Evolutionary conservation across 1,140 invertebrate genomes (phyloP), one percentile per base, ranked within the genome.

Genomic region (Ladona fulva): DNA sequence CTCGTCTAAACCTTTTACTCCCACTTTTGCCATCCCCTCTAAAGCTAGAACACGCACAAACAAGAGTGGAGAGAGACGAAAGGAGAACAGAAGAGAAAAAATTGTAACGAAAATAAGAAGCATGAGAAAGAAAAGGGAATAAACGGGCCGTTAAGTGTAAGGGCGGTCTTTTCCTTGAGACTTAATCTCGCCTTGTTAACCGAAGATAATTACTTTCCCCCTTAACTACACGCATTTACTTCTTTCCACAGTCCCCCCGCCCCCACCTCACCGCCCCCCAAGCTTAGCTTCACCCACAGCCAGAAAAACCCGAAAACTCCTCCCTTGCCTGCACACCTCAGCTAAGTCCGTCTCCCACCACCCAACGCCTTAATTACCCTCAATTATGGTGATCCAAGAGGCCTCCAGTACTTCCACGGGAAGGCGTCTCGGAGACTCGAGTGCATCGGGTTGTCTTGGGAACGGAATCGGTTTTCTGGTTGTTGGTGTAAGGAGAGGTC

Each of bases 151-250:
- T 66, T 66, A 12, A 3, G 12, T 3, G 52, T 66, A 66, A 66
- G 52, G n/a, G 3, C 3, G 52, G 3, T 12, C 12, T 66, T 66
- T 66, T 66, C n/a, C 52, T 66, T 12, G 52, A 12, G 52, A 66
- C 52, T 66, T 66, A 66, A 66, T 66, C 52, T 66, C 52, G 52
- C 52, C 52, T 66, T 66, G 52, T 66, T 66, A 66, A 66, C 52
- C n/a, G n/a, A 66, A 12, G 52, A 66, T 66, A 66, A 66, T 66
- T 66, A 66, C 52, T 66, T 66, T 19, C 52, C 29, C 52, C 52
- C 52, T 66, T 66, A 66, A 66, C 52, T 19, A 12, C 52, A 66
- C 52, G n/a, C 52, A 66, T 66, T 22, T 16, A 66, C 52, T 66
- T 66, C 52, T 66, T 66, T 66, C 52, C 52, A 3, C 52, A 6